These are phyloP conservation scores for Machimus rusticus DNA, from an alignment of 2,888 invertebrate species.

Conservation along the genomic window DNA sequence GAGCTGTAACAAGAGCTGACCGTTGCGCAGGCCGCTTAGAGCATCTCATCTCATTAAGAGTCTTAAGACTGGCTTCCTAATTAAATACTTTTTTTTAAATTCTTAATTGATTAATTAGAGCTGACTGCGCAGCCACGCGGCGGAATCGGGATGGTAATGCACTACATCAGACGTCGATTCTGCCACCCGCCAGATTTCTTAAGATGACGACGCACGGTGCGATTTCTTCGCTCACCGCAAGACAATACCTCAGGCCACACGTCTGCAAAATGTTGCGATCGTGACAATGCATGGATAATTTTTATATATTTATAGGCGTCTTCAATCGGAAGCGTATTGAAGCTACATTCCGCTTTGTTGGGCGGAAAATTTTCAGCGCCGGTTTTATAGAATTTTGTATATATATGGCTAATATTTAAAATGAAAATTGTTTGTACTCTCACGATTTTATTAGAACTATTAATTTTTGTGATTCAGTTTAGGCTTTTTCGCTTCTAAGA, in stretches of 20 bases:
- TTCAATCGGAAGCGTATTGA: not conserved
- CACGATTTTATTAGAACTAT: too few relatives aligned
- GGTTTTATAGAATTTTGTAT: too few relatives aligned
- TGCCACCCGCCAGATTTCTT: not conserved
- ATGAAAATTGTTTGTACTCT: too few relatives aligned
- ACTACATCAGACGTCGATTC: not conserved
- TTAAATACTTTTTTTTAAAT: slow-evolving; percentile 4
- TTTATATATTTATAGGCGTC: not conserved
- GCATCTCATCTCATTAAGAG: not conserved
- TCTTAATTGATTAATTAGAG: slow-evolving; percentile 28
- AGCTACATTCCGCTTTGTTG: not conserved
- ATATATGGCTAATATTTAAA: too few relatives aligned
- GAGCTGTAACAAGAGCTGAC: not conserved
- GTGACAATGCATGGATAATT: not conserved
- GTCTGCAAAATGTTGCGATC: not conserved
- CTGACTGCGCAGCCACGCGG: not conserved
- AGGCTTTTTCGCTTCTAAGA: too few relatives aligned
- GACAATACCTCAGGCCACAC: not conserved
- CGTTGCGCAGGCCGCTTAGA: not conserved
- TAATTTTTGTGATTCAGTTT: too few relatives aligned
- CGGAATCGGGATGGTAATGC: not conserved
- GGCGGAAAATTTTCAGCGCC: not conserved
- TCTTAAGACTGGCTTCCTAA: not conserved
- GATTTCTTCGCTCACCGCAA: not conserved
- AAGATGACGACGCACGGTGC: not conserved